Percentiles rank a stretch among this genome's conserved stretches.
Conservation (phyloP, 2,888 invertebrate species). For the Chrysopilus asiliformis region DNA sequence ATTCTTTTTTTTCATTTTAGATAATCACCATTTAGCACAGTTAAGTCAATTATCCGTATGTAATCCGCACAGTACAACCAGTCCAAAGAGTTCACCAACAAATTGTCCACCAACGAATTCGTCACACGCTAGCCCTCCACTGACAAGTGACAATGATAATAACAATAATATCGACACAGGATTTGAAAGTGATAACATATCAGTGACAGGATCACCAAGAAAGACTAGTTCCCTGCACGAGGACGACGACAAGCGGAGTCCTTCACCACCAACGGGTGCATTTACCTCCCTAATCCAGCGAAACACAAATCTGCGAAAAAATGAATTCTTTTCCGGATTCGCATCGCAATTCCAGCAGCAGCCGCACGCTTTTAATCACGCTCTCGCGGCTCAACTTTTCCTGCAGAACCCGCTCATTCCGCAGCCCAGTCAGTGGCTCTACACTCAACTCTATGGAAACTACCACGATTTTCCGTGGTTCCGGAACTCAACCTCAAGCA, state of each 20-base stretch:
- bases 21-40: conserved; percentile 25
- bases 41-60: conserved; percentile 33
- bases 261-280: conserved; percentile 32
- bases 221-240: conserved; percentile 39
- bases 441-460: conserved; percentile 59
- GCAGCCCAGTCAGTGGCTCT: conserved; percentile 65
- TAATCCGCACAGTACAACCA: conserved; percentile 57
- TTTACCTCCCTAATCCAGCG: conserved; percentile 35
- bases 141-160: conserved; percentile 30
- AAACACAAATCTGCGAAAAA: conserved; percentile 27
- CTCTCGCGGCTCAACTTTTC: conserved; percentile 56
- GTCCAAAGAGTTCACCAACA: conserved; percentile 49
- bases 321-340: conserved; percentile 35
- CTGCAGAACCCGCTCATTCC: conserved; percentile 61
- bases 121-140: conserved; percentile 33
- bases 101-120: conserved; percentile 15
- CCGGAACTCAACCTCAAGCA: conserved; percentile 31
- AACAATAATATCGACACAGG: conserved; percentile 35
- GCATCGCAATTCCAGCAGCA: conserved; percentile 35
- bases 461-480: conserved; percentile 56
- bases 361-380: conserved; percentile 41
- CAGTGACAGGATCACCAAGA: conserved; percentile 37
- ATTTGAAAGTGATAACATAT: conserved; percentile 36
- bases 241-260: conserved; percentile 30
- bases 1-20: conserved; percentile 12